A percentile compares a stretch with the other conserved stretches of the same genome.
Evolutionary conservation across 1,140 invertebrate genomes (phyloP).

Genomic region (Copidosoma floridanum): DNA sequence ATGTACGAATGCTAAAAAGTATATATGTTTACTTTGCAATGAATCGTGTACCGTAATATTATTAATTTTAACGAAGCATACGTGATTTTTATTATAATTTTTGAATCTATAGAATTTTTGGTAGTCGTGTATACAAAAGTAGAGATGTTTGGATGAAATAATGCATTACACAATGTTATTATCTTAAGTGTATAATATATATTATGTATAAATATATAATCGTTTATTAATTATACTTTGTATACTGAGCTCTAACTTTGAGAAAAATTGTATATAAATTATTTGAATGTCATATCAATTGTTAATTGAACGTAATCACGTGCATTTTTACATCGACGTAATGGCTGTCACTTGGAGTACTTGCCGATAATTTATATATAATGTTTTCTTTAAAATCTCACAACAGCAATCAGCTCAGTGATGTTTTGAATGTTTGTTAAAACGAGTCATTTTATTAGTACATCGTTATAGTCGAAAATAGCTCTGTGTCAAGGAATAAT

Average conservation of each 20-base stretch:
- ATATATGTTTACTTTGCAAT: conserved; percentile 7
- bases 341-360: too few relatives aligned
- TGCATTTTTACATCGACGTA: too few relatives aligned
- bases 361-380: not conserved
- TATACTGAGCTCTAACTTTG: not conserved
- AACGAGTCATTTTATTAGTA: conserved; percentile 9
- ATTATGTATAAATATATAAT: conserved; percentile 7
- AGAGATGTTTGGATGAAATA: too few relatives aligned
- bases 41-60: conserved; percentile 1
- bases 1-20: not conserved
- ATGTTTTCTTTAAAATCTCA: not conserved
- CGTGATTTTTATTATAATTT: not conserved
- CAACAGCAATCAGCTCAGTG: not conserved
- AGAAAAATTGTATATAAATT: conserved; percentile 8
- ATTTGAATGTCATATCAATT: conserved; percentile 3
- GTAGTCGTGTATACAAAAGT: not conserved
- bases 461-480: conserved; percentile 8
- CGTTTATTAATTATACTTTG: not conserved
- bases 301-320: too few relatives aligned
- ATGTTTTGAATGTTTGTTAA: not conserved
- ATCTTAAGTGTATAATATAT: not conserved
- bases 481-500: too few relatives aligned
- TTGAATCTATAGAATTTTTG: conserved; percentile 3
- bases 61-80: conserved; percentile 12
- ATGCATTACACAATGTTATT: too few relatives aligned